A percentile compares a stretch with the other conserved stretches of the same genome.
Evolutionary conservation across 2,113 vertebrate species (phyloP).

Genomic region (Meriones unguiculatus): DNA sequence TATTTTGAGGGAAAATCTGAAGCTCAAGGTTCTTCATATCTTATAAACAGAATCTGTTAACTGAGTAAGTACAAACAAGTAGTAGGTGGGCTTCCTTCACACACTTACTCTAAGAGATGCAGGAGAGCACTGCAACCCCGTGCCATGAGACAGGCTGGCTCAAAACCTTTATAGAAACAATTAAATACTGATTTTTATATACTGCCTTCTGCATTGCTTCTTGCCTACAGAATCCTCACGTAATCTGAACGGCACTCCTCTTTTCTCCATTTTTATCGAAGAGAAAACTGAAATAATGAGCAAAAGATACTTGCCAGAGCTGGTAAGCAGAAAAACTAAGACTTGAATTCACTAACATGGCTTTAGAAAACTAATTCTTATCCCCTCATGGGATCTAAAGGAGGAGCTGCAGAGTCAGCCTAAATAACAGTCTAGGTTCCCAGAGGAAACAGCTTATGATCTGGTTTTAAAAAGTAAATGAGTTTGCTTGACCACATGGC

Average conservation of each 20-base stretch:
- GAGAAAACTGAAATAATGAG: not conserved
- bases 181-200: not conserved
- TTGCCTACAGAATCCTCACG: not conserved
- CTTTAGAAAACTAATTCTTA: constrained; percentile 16
- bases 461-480: constrained; percentile 15
- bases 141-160: not conserved
- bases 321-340: not conserved
- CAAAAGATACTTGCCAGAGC: not conserved
- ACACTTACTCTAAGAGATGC: not conserved
- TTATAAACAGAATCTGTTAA: not conserved
- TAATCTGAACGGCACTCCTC: constrained; percentile 8
- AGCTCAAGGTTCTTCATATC: constrained; percentile 8
- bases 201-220: not conserved
- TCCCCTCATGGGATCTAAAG: not conserved
- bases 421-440: not conserved
- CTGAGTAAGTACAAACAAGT: constrained; percentile 20
- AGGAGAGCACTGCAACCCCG: not conserved
- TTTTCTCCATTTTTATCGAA: not conserved
- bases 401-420: constrained; percentile 11
- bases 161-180: not conserved
- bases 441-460: not conserved
- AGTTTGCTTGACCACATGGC: not conserved
- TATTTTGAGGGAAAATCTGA: constrained; percentile 41
- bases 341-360: not conserved
- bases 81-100: not conserved